Evolutionary conservation across 1,140 invertebrate genomes (phyloP).

Genomic region (Monochamus saltuarius): DNA sequence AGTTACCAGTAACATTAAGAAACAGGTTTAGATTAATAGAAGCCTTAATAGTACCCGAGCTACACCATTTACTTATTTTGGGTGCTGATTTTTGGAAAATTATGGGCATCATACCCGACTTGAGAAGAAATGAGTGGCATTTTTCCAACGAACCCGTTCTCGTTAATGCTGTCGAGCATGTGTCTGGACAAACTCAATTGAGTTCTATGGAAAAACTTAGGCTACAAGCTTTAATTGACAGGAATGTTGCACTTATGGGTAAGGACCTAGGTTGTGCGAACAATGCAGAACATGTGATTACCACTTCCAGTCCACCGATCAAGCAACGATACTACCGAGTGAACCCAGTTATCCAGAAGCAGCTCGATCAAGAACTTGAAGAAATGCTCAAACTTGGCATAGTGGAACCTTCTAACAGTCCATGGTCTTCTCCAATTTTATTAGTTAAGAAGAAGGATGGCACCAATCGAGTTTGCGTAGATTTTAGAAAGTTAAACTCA

Average conservation of each 20-base stretch:
- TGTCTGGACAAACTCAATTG: constrained; percentile 27
- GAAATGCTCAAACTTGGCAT: constrained; percentile 33
- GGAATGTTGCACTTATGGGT: constrained; percentile 4
- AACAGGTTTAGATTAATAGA: constrained; percentile 1
- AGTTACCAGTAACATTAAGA: too few relatives aligned
- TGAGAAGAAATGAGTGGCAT: constrained; percentile 8
- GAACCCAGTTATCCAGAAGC: constrained; percentile 29
- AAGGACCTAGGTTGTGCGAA: constrained; percentile 2
- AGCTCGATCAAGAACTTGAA: constrained; percentile 31
- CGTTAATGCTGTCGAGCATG: constrained; percentile 15
- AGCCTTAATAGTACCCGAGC: neutral
- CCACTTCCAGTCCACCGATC: constrained; percentile 31
- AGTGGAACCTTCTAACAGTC: constrained; percentile 32
- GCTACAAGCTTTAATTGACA: constrained; percentile 1
- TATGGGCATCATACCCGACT: constrained; percentile 18
- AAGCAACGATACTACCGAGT: constrained; percentile 36
- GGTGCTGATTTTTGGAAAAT: constrained; percentile 17
- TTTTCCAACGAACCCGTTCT: constrained; percentile 2
- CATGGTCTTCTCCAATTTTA: constrained; percentile 38
- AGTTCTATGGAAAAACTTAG: neutral
- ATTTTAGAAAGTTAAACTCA: constrained; percentile 22
- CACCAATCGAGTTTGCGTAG: constrained; percentile 24
- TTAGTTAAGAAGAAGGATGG: constrained; percentile 40
- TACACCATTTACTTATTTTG: constrained; percentile 8
- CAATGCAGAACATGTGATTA: constrained; percentile 21